Conservation (phyloP, 2,888 invertebrate species). For the Lasioglossum pauxillum region DNA sequence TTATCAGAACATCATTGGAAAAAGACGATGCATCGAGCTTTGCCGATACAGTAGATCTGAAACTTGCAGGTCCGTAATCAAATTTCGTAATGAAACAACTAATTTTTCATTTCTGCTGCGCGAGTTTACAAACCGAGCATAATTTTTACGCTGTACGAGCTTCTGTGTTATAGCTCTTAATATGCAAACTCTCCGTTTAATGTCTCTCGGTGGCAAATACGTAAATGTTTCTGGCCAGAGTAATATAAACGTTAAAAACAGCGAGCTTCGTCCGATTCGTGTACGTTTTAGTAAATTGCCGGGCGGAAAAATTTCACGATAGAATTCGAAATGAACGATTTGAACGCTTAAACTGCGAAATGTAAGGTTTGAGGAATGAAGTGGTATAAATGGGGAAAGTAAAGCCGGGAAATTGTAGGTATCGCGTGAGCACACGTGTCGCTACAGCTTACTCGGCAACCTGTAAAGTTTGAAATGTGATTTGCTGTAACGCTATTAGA, state of each 20-base stretch:
- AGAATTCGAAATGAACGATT: background rate
- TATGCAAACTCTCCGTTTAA: background rate
- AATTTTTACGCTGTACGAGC: background rate
- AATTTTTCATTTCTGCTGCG: background rate
- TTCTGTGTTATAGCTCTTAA: background rate
- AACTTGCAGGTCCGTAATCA: background rate
- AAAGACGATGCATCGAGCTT: slow-evolving; percentile 25
- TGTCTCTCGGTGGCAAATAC: background rate
- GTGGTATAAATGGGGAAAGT: slow-evolving; percentile 19
- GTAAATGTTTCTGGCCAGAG: background rate
- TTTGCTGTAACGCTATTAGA: slow-evolving; percentile 30
- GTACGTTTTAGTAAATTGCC: background rate
- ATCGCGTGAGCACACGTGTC: slow-evolving; percentile 18
- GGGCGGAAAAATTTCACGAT: background rate
- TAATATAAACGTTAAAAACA: background rate
- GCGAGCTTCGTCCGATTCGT: background rate
- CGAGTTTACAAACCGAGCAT: background rate
- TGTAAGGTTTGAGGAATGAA: background rate
- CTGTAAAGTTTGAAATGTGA: slow-evolving; percentile 40
- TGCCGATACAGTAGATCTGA: background rate
- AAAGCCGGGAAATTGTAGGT: slow-evolving; percentile 15
- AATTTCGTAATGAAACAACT: background rate
- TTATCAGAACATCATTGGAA: slow-evolving; percentile 24
- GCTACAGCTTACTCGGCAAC: slow-evolving; percentile 44
- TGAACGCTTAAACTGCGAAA: background rate